Conservation (phyloP, 2,888 invertebrate species). For the Drosophila nigricruria region DNA sequence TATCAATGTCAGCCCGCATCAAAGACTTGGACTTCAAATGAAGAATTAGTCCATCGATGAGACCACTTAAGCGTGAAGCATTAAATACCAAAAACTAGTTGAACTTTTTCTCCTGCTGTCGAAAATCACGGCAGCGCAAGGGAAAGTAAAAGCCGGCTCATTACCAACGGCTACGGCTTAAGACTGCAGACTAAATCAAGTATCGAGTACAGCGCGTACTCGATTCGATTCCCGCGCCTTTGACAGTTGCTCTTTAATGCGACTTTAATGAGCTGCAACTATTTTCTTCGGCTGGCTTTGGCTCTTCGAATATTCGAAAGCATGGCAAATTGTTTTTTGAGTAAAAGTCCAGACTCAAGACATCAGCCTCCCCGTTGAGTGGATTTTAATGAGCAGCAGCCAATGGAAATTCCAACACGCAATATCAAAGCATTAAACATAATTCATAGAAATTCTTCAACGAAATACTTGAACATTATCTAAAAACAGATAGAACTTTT, state of each 20-base stretch:
- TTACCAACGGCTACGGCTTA: constrained; percentile 32
- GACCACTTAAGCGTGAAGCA: constrained; percentile 28
- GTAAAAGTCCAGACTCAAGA: not conserved
- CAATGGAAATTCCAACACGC: constrained; percentile 28
- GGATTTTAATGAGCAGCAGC: constrained; percentile 40
- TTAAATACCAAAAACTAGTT: constrained; percentile 28
- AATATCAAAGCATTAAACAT: not conserved
- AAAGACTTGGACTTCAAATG: constrained; percentile 25
- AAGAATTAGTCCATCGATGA: constrained; percentile 42
- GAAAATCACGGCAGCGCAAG: constrained; percentile 28
- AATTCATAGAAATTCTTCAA: not conserved
- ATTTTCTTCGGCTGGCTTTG: constrained; percentile 35
- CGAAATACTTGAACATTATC: not conserved
- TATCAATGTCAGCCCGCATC: constrained; percentile 62
- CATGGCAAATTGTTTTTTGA: constrained; percentile 41
- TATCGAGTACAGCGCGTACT: constrained; percentile 5
- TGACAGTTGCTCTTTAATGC: constrained; percentile 50
- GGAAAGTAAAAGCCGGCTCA: constrained; percentile 46
- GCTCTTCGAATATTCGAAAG: constrained; percentile 39
- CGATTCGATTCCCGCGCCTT: constrained; percentile 23
- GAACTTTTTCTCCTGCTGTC: constrained; percentile 19
- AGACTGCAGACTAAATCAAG: constrained; percentile 25
- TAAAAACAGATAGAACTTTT: not conserved
- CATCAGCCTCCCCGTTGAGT: constrained; percentile 5
- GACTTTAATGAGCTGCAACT: constrained; percentile 57